phyloP scores from a whole-genome alignment of 2,113 vertebrate genomes.

The Labeo rohita region DNA sequence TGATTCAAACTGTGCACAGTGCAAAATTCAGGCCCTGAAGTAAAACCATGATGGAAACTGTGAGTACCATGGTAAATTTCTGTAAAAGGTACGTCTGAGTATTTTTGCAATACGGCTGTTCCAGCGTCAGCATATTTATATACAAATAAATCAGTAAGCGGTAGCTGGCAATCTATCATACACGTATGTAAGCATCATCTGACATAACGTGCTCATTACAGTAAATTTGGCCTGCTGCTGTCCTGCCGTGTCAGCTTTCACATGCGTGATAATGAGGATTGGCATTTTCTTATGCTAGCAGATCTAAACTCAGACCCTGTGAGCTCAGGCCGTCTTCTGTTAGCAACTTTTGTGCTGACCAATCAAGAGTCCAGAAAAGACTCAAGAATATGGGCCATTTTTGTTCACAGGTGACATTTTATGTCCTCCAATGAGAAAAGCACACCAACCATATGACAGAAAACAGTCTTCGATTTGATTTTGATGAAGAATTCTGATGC shows the following conservation, averaged over 20 bases:
- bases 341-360: constrained; percentile 56
- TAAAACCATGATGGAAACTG: background rate
- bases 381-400: constrained; percentile 14
- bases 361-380: constrained; percentile 35
- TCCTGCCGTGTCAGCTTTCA: constrained; percentile 55
- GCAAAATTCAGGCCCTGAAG: background rate
- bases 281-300: constrained; percentile 53
- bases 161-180: background rate
- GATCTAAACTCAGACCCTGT: constrained; percentile 49
- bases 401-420: constrained; percentile 13
- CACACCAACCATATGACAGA: background rate
- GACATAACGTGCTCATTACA: constrained; percentile 36
- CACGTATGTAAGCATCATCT: constrained; percentile 16
- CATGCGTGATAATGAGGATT: constrained; percentile 51
- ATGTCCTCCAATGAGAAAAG: background rate
- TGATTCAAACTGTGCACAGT: background rate
- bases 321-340: constrained; percentile 42
- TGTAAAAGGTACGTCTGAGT: background rate
- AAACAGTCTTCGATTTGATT: background rate
- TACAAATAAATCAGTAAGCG: constrained; percentile 17
- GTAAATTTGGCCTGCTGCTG: constrained; percentile 38
- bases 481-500: background rate
- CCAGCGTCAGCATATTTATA: constrained; percentile 19
- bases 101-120: background rate
- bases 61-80: background rate